Percentiles rank a stretch among this genome's conserved stretches.
These are phyloP conservation scores for Gadopsis marmoratus DNA, from an alignment of 2,797 vertebrate species.

Conservation along the genomic window DNA sequence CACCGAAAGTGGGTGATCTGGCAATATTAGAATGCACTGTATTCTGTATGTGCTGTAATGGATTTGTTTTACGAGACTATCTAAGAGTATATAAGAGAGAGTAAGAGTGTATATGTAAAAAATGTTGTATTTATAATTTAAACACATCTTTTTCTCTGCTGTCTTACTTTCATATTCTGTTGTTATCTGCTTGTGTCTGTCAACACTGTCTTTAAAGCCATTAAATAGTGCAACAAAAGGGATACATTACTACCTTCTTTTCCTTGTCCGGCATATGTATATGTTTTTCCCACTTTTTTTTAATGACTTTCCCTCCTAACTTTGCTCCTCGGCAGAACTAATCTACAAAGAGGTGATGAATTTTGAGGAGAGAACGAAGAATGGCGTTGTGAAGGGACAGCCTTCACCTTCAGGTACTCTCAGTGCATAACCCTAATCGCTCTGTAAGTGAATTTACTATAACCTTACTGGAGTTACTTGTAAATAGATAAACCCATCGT, in stretches of 20 bases:
- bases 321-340: constrained; percentile 88
- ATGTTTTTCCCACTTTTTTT: background rate
- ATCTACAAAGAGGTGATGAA: constrained; percentile 99
- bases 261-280: background rate
- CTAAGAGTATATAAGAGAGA: no score
- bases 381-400: constrained; percentile 99
- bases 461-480: constrained; percentile 82
- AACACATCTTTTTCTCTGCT: background rate
- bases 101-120: background rate
- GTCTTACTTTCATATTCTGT: no score
- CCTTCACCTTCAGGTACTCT: constrained; percentile 99
- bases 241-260: background rate
- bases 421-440: constrained; percentile 90
- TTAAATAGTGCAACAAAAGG: background rate
- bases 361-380: constrained; percentile 99
- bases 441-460: constrained; percentile 90
- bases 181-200: background rate
- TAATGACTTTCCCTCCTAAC: background rate
- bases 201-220: background rate
- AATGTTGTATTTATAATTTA: background rate
- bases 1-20: background rate
- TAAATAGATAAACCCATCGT: constrained; percentile 81
- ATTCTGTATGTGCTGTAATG: background rate
- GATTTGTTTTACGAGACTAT: background rate
- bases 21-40: background rate